Percentiles rank a stretch among this genome's conserved stretches.
phyloP scores from a whole-genome alignment of 2,888 invertebrate species.

The Luffia ferchaultella region DNA sequence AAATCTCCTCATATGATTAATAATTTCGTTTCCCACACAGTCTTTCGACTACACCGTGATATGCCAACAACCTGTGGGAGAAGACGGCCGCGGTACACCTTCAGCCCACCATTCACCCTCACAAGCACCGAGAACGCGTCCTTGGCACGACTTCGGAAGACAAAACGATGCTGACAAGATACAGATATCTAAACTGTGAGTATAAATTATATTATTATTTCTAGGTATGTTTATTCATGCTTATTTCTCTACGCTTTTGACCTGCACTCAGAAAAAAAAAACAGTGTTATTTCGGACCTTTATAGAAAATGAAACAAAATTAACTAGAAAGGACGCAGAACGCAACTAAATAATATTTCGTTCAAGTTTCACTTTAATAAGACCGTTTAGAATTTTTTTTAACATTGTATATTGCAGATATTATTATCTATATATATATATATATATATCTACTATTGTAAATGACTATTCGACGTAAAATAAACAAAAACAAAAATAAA shows the following conservation, averaged over 20 bases:
- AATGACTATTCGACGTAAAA: no score
- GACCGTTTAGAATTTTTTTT: no score
- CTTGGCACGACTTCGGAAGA: conserved; percentile 94
- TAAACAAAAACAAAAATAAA: no score
- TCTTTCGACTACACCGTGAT: conserved; percentile 94
- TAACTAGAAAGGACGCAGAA: no score
- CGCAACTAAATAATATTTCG: no score
- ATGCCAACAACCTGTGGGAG: conserved; percentile 73
- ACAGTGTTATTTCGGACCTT: not conserved
- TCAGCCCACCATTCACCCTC: conserved; percentile 69
- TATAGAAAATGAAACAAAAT: conserved; percentile 1
- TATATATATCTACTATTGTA: no score
- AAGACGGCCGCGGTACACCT: conserved; percentile 68
- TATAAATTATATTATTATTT: conserved; percentile 26
- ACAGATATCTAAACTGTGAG: conserved; percentile 98
- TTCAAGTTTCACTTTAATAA: no score
- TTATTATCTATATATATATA: no score
- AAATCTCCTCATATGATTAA: not conserved
- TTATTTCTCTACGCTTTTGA: conserved; percentile 9
- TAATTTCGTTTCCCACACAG: conserved; percentile 48
- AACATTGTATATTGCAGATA: no score
- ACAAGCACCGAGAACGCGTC: conserved; percentile 77
- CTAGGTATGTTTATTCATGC: conserved; percentile 2
- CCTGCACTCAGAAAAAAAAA: conserved; percentile 2
- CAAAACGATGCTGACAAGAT: conserved; percentile 96